A percentile compares a stretch with the other conserved stretches of the same genome.
Evolutionary conservation across 2,888 invertebrate species (phyloP).

Genomic region (Amphipyra berbera): DNA sequence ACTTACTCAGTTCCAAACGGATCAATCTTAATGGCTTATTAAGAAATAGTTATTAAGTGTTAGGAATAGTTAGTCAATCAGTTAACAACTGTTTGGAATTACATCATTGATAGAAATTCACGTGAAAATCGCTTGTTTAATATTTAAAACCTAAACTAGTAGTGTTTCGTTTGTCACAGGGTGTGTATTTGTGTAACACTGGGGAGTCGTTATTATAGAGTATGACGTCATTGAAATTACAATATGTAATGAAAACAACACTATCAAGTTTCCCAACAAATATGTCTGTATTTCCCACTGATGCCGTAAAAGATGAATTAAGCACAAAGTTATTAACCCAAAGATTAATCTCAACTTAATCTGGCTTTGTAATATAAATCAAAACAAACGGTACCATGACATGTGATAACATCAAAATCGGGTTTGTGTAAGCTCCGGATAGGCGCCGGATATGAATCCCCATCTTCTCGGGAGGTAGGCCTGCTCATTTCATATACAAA

Average conservation of each 20-base stretch:
- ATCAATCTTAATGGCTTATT: no score
- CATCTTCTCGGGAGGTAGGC: constrained; percentile 77
- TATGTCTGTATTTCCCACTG: constrained; percentile 28
- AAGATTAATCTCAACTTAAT: constrained; percentile 67
- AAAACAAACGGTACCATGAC: constrained; percentile 74
- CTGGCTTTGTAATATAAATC: constrained; percentile 70
- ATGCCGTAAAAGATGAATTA: constrained; percentile 42
- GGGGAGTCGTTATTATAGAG: neutral
- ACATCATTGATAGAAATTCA: no score
- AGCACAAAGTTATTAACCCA: constrained; percentile 61
- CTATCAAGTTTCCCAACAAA: constrained; percentile 17
- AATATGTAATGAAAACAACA: constrained; percentile 14
- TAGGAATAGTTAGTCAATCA: no score
- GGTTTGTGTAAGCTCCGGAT: constrained; percentile 74
- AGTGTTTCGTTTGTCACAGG: no score
- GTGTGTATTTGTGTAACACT: no score
- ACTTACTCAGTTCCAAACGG: no score
- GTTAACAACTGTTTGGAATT: no score
- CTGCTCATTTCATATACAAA: constrained; percentile 88
- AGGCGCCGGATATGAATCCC: constrained; percentile 83
- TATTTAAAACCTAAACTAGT: no score
- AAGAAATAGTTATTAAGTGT: no score
- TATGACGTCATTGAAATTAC: neutral
- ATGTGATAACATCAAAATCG: constrained; percentile 82
- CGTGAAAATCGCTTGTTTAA: no score